These are phyloP conservation scores for Timema podura DNA, from an alignment of 2,888 invertebrate species.

Conservation along the genomic window DNA sequence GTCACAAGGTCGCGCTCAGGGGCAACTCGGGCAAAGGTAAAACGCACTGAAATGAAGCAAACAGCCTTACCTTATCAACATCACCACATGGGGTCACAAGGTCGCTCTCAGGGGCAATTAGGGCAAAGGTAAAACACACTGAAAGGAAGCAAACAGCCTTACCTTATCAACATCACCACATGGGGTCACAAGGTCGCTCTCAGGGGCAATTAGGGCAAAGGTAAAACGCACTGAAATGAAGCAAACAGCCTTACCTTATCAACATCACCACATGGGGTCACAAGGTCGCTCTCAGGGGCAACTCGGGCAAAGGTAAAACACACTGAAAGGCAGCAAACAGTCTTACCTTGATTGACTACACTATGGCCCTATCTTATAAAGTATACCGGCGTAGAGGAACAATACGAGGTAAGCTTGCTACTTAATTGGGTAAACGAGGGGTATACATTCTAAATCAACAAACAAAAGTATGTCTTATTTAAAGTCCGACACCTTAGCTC, in stretches of 20 bases:
- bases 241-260: constrained; percentile 55
- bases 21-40: background rate
- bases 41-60: background rate
- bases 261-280: constrained; percentile 46
- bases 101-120: background rate
- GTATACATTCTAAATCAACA: too few species aligned
- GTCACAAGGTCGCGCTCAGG: constrained; percentile 1
- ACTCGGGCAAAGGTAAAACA: background rate
- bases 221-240: too few species aligned
- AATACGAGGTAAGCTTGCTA: too few species aligned
- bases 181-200: constrained; percentile 31
- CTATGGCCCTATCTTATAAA: too few species aligned
- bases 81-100: constrained; percentile 43
- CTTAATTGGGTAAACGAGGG: too few species aligned
- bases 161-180: constrained; percentile 50
- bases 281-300: background rate
- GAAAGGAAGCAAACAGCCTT: too few species aligned
- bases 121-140: background rate
- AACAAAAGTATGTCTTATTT: too few species aligned
- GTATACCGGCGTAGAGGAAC: too few species aligned
- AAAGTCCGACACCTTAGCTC: too few species aligned
- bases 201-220: background rate
- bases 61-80: constrained; percentile 54
- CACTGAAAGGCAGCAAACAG: too few species aligned
- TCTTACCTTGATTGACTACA: too few species aligned